A percentile compares a stretch with the other conserved stretches of the same genome.
Conservation (phyloP, 2,888 invertebrate species). For the Drosophila koepferae region DNA sequence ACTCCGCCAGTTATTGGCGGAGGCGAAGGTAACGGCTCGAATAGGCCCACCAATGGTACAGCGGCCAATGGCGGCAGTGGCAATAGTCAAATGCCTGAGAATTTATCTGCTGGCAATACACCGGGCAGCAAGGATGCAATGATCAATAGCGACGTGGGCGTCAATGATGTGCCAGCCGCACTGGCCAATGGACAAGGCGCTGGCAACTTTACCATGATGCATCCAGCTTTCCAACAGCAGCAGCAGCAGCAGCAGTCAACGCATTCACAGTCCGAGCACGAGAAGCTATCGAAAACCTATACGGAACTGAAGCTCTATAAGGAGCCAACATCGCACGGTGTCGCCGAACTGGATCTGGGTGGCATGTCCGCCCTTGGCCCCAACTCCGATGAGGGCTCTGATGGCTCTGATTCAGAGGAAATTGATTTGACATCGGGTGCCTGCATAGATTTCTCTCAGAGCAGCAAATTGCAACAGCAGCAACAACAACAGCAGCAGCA, state of each 20-base stretch:
- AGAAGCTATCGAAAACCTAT: conserved; percentile 82
- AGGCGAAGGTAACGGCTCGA: conserved; percentile 72
- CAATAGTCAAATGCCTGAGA: conserved; percentile 79
- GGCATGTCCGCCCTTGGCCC: conserved; percentile 75
- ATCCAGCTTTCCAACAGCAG: conserved; percentile 83
- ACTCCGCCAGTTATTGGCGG: conserved; percentile 87
- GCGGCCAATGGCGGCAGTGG: conserved; percentile 45
- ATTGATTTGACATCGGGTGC: conserved; percentile 85
- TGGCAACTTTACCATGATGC: conserved; percentile 84
- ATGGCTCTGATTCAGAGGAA: conserved; percentile 85
- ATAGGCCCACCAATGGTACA: conserved; percentile 40
- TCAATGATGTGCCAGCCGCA: conserved; percentile 31
- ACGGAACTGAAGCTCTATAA: conserved; percentile 85
- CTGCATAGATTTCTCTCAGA: conserved; percentile 85
- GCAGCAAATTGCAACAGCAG: conserved; percentile 76
- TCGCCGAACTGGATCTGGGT: conserved; percentile 61
- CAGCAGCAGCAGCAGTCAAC: conserved; percentile 56
- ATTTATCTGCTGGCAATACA: conserved; percentile 70
- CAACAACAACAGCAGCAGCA: conserved; percentile 55
- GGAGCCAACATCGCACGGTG: conserved; percentile 69
- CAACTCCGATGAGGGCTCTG: conserved; percentile 82
- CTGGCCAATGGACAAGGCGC: conserved; percentile 49
- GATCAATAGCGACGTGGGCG: conserved; percentile 40
- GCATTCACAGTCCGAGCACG: conserved; percentile 52
- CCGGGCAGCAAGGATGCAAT: conserved; percentile 55